Evolutionary conservation across 2,113 vertebrate species (phyloP), one percentile per base, ranked within the genome.

Genomic region (Pluvianellus socialis): DNA sequence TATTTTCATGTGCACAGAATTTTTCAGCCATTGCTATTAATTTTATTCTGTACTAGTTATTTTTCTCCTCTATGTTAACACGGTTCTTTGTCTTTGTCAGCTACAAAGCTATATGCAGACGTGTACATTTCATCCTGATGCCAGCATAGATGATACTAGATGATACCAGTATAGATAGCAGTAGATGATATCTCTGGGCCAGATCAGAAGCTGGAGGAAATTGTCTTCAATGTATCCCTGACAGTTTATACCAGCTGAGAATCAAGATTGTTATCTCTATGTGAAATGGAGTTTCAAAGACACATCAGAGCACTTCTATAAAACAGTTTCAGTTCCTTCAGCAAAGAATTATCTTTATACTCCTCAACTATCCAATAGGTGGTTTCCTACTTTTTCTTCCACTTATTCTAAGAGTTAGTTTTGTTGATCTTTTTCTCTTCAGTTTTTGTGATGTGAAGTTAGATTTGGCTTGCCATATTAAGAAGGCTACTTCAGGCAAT

Each of bases 181-280:
- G 35, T 33, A 85, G 65, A 79, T 84, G 19, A 30, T 87, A 82
- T 82, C 87, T 88, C 49, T 30, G 33, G 77, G 47, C 42, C 71
- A 71, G 67, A 93, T 86, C 88, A 90, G 79, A 88, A 93, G 65
- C 52, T 81, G 56, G 45, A 91, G 65, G 49, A 96, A 96, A 97
- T 94, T 93, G 83, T 19, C 55, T 96, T 96, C 88, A 38, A 28
- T 65, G 23, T 38, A 56, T 58, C 61, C 42, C 76, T 91, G 88
- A 86, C 79, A 86, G 86, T 91, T 96, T 93, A 92, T 71, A 91
- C 75, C 92, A 92, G 83, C 95, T 91, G 94, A 91, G 94, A 93
- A 90, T 74, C 68, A 84, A 90, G 94, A 93, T 94, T 96, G 47
- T 65, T 90, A 55, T 95, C 62, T 77, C 59, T 56, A 47, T 79